Conservation (phyloP, 2,797 vertebrate species). For the Gephyroberyx darwinii region DNA sequence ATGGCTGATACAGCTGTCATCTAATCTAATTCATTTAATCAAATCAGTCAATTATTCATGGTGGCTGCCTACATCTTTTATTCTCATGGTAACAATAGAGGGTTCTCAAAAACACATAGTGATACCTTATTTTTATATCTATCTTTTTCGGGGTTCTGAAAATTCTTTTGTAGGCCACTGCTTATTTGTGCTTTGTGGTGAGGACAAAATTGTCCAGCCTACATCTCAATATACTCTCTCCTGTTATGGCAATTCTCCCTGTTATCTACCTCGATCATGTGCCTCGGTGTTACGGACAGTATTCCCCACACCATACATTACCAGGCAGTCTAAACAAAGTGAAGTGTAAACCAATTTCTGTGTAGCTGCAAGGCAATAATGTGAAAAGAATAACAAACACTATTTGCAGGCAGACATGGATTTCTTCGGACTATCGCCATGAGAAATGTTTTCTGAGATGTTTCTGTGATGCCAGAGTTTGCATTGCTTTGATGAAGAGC, state of each 20-base stretch:
- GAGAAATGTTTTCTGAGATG: too few relatives aligned
- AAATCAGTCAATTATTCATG: background rate
- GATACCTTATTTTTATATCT: too few relatives aligned
- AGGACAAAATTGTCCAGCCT: background rate
- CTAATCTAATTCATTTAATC: background rate
- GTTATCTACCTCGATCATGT: background rate
- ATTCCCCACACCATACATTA: too few relatives aligned
- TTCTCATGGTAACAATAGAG: background rate
- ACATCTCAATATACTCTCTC: background rate
- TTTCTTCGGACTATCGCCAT: too few relatives aligned
- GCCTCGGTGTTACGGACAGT: background rate
- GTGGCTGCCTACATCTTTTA: background rate
- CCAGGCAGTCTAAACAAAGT: background rate
- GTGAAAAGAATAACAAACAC: too few relatives aligned
- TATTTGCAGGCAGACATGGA: too few relatives aligned
- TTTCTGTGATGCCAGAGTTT: too few relatives aligned
- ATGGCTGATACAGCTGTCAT: background rate
- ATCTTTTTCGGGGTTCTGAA: too few relatives aligned
- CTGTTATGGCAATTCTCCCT: background rate
- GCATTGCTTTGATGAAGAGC: too few relatives aligned
- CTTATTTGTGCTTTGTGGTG: too few relatives aligned
- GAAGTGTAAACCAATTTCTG: background rate
- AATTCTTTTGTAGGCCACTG: too few relatives aligned
- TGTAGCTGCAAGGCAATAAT: background rate
- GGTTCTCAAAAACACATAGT: background rate